Evolutionary conservation across 2,797 vertebrate genomes (phyloP).

Genomic region (Pelobates cultripes): DNA sequence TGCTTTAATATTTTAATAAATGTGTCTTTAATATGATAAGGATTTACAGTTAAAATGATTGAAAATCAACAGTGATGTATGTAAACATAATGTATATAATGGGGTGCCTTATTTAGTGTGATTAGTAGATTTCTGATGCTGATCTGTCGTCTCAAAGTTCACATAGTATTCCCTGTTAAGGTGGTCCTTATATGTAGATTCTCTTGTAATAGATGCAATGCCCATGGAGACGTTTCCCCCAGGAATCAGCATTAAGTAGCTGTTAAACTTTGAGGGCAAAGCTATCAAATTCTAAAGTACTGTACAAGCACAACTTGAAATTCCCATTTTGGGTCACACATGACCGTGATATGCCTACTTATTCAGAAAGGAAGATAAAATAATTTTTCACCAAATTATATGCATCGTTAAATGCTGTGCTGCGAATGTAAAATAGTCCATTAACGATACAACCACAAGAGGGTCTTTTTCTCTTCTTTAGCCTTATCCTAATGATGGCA

Average conservation of each 20-base stretch:
- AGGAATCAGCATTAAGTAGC: constrained; percentile 23
- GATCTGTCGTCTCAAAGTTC: constrained; percentile 3
- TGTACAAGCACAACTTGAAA: constrained; percentile 32
- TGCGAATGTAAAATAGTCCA: constrained; percentile 55
- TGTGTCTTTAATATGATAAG: too few species aligned
- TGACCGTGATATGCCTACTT: neutral
- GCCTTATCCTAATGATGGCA: constrained; percentile 59
- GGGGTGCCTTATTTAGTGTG: too few species aligned
- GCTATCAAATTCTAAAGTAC: constrained; percentile 27
- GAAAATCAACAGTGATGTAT: too few species aligned
- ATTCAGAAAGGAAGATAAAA: neutral
- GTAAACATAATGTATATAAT: too few species aligned
- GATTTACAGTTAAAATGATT: too few species aligned
- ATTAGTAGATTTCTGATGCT: too few species aligned
- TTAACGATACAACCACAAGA: constrained; percentile 64
- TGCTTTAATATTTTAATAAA: too few species aligned
- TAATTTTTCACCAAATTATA: constrained; percentile 4
- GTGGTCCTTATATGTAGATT: constrained; percentile 14
- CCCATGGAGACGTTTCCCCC: constrained; percentile 7
- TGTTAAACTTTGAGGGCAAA: constrained; percentile 30
- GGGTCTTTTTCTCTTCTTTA: constrained; percentile 56
- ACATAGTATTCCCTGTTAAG: constrained; percentile 4
- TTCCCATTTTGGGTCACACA: constrained; percentile 19
- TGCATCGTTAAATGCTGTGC: constrained; percentile 42
- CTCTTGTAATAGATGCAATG: neutral